phyloP scores from a whole-genome alignment of 2,113 vertebrate species.

The Hemiprocne comata region DNA sequence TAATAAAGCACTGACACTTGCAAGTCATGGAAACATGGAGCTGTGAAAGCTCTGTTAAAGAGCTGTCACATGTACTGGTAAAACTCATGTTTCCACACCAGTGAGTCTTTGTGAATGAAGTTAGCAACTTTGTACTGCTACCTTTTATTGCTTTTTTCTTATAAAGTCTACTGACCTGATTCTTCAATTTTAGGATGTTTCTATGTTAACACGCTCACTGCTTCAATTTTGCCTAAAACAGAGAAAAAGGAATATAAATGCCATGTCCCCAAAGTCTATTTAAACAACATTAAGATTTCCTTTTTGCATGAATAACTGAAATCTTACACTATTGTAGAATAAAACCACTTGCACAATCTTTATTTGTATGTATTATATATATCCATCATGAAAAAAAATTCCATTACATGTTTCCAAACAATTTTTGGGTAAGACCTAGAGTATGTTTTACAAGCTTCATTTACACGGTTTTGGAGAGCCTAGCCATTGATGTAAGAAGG shows the following conservation, averaged over 20 bases:
- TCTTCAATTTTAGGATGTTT: slow-evolving; percentile 2
- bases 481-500: neutral
- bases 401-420: neutral
- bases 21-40: neutral
- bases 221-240: neutral
- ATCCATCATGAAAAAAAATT: neutral
- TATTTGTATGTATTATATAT: neutral
- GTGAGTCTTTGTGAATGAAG: neutral
- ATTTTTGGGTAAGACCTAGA: neutral
- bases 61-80: neutral
- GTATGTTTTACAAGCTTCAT: neutral
- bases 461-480: neutral
- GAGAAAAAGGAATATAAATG: neutral
- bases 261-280: neutral
- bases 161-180: neutral
- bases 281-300: neutral
- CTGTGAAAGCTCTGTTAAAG: neutral
- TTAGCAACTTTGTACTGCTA: neutral
- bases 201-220: neutral
- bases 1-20: neutral
- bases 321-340: neutral
- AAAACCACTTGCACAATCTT: neutral
- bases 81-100: neutral
- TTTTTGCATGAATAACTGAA: neutral
- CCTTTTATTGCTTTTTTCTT: neutral